Evolutionary conservation across 2,888 invertebrate genomes (phyloP), one percentile per base, ranked within the genome.

Genomic region (Lingula anatina): DNA sequence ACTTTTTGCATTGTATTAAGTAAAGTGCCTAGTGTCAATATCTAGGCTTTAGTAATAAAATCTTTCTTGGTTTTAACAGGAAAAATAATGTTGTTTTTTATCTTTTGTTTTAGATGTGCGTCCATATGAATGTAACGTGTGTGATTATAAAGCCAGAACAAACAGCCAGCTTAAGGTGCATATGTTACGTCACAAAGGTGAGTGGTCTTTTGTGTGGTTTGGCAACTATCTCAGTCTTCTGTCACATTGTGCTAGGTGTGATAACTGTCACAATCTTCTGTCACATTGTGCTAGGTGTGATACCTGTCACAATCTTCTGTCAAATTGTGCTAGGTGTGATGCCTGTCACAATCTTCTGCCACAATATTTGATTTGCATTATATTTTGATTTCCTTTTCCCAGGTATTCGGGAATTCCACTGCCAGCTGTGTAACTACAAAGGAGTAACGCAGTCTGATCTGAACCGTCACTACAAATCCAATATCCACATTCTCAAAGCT

Each of bases 371-470:
- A 12, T 38, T 27, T 12, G 23, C 21, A n/a, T n/a, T n/a, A n/a
- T n/a, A n/a, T n/a, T n/a, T n/a, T n/a, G n/a, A 40, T 31, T 26
- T 21, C 9, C 24, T 18, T 23, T 40, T 44, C 53, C 23, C 61
- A 78, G 78, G 78, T 51, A 78, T 78, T 47, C 72, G 77, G 24
- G 75, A 76, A 52, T 78, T 73, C 59, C 72, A 76, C 56, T 78
- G 78, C 56, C 67, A 71, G 46, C 59, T 76, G 40, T 78, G 78
- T 58, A 76, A 77, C 63, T 78, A 78, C 62, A 76, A 76, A 58
- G 77, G 78, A 27, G 78, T 78, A 39, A 78, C 78, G 0, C 78
- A 78, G 62, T 78, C 78, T 2, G 78, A 78, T 59, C 64, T 78
- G 28, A 78, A 78, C 59, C 69, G 78, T n/a, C 78, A 78, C 63